Evolutionary conservation across 2,113 vertebrate genomes (phyloP).

Genomic region (Speoplatyrhinus poulsoni): DNA sequence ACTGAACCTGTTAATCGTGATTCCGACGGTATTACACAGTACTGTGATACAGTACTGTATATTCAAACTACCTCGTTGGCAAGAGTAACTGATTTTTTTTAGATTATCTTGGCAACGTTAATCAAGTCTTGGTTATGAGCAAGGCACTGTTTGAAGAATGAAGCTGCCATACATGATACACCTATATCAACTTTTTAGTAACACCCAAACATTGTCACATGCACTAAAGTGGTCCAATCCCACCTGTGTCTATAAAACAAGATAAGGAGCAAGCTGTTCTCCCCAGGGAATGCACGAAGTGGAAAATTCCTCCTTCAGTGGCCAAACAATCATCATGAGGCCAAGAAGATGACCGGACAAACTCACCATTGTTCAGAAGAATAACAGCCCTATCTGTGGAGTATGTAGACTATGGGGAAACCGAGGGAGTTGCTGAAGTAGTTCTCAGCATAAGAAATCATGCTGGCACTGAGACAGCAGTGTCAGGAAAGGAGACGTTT

Average conservation of each 20-base stretch:
- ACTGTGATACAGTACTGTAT: no score
- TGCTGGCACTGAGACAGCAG: conserved; percentile 7
- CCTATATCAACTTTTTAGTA: neutral
- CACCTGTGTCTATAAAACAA: conserved; percentile 62
- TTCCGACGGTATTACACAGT: neutral
- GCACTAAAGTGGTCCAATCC: conserved; percentile 48
- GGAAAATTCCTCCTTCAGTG: conserved; percentile 61
- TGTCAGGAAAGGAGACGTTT: neutral
- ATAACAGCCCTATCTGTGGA: conserved; percentile 45
- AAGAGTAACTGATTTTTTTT: no score
- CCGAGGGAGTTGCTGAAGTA: conserved; percentile 19
- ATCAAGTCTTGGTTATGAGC: neutral
- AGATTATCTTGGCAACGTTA: no score
- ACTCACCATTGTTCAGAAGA: conserved; percentile 53
- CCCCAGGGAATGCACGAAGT: conserved; percentile 30
- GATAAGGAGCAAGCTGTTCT: conserved; percentile 31
- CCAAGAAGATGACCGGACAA: conserved; percentile 50
- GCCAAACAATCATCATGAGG: conserved; percentile 43
- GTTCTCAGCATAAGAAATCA: conserved; percentile 18
- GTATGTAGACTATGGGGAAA: conserved; percentile 24
- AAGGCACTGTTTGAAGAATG: neutral
- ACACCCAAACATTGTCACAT: conserved; percentile 22
- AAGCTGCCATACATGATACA: neutral
- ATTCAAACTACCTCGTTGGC: no score
- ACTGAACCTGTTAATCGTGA: neutral